These are phyloP conservation scores for Stenotaenia linearis DNA, from an alignment of 2,888 invertebrate genomes.

Conservation along the genomic window DNA sequence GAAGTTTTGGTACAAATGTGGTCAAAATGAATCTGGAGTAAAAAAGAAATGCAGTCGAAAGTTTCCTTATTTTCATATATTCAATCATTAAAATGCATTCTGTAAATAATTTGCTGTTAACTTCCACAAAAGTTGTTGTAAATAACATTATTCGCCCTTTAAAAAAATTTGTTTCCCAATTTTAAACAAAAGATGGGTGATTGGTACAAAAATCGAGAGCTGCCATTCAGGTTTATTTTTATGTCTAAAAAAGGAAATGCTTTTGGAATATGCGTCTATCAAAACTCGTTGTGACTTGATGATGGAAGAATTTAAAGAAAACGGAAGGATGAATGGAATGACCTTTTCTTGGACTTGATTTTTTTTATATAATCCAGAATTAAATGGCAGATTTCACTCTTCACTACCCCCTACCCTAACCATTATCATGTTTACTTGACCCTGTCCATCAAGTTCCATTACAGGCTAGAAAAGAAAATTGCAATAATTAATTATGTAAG, in stretches of 20 bases:
- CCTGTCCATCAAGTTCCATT: slow-evolving; percentile 35
- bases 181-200: not conserved
- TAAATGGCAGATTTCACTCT: slow-evolving; percentile 34
- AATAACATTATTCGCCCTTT: not conserved
- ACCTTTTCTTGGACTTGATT: not conserved
- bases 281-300: not conserved
- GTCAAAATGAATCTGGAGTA: not conserved
- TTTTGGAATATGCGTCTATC: not conserved
- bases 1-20: not conserved
- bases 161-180: not conserved
- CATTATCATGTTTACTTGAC: slow-evolving; percentile 35
- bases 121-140: not conserved
- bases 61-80: not conserved
- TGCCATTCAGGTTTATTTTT: not conserved
- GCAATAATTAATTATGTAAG: not conserved
- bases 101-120: not conserved
- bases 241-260: not conserved
- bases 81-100: not conserved
- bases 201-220: slow-evolving; percentile 3
- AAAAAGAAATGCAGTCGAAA: not conserved
- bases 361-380: not conserved
- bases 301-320: not conserved
- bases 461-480: slow-evolving; percentile 33
- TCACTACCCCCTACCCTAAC: slow-evolving; percentile 35
- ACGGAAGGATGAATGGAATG: slow-evolving; percentile 22